Evolutionary conservation across 2,888 invertebrate species (phyloP).

Genomic region (Rhamnusium bicolor): DNA sequence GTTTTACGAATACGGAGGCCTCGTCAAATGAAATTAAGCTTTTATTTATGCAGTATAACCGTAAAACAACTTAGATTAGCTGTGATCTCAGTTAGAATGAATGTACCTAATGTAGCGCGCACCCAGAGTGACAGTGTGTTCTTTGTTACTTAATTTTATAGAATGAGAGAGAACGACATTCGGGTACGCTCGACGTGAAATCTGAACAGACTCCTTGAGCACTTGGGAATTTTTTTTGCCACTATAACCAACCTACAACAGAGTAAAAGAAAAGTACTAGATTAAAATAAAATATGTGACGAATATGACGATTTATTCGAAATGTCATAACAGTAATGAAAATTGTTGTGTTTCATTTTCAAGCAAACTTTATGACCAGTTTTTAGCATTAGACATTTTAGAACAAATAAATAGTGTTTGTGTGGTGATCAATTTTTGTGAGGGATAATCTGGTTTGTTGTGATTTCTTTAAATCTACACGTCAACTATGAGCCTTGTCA

Average conservation of each 20-base stretch:
- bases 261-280: neutral
- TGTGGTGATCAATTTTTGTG: neutral
- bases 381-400: neutral
- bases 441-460: neutral
- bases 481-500: conserved; percentile 4
- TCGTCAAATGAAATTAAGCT: too few relatives aligned
- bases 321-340: conserved; percentile 28
- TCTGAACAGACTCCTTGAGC: too few relatives aligned
- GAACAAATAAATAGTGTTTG: neutral
- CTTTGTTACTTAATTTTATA: too few relatives aligned
- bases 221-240: too few relatives aligned
- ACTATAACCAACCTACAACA: neutral
- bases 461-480: conserved; percentile 5
- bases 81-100: too few relatives aligned
- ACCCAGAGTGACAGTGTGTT: too few relatives aligned
- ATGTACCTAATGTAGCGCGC: too few relatives aligned
- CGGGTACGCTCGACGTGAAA: too few relatives aligned
- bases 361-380: neutral
- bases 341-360: neutral
- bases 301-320: conserved; percentile 6
- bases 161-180: too few relatives aligned
- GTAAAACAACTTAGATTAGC: too few relatives aligned
- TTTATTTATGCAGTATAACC: too few relatives aligned
- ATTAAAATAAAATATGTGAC: neutral
- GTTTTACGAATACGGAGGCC: too few relatives aligned